These are phyloP conservation scores for Morpho achilles DNA, from an alignment of 2,888 invertebrate species.

Conservation along the genomic window DNA sequence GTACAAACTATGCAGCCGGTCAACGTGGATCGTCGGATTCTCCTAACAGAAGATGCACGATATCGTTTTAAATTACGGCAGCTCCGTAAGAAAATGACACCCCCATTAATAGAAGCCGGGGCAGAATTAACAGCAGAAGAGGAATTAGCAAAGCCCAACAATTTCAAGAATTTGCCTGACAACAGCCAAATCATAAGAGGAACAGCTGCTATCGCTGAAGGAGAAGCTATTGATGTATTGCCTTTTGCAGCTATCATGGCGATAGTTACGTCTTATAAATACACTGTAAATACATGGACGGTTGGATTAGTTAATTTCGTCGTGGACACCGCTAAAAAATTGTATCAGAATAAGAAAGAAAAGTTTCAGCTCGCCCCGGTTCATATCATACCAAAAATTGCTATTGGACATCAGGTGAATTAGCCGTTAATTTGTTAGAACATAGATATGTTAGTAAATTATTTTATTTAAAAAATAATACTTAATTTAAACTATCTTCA, in stretches of 20 bases:
- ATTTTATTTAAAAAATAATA: constrained; percentile 9
- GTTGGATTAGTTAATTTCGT: constrained; percentile 79
- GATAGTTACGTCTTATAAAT: constrained; percentile 80
- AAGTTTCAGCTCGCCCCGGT: constrained; percentile 72
- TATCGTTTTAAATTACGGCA: constrained; percentile 59
- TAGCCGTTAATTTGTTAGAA: background rate
- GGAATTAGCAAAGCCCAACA: constrained; percentile 77
- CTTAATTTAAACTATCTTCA: no score
- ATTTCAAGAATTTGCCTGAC: constrained; percentile 80
- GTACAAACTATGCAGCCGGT: constrained; percentile 45
- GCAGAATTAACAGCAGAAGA: constrained; percentile 52
- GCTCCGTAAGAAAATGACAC: constrained; percentile 53
- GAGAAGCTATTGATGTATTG: constrained; percentile 51
- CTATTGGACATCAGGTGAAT: constrained; percentile 75
- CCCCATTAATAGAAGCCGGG: constrained; percentile 50
- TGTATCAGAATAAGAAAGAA: constrained; percentile 58
- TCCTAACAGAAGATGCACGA: constrained; percentile 61
- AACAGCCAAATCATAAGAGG: constrained; percentile 80
- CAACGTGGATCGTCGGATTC: constrained; percentile 52
- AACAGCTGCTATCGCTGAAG: constrained; percentile 51
- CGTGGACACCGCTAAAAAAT: constrained; percentile 63
- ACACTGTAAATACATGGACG: constrained; percentile 80
- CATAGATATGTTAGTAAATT: background rate
- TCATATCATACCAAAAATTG: constrained; percentile 80
- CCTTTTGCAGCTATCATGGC: constrained; percentile 81